These are phyloP conservation scores for Lottia scabra DNA, from an alignment of 2,888 invertebrate genomes.

Conservation along the genomic window DNA sequence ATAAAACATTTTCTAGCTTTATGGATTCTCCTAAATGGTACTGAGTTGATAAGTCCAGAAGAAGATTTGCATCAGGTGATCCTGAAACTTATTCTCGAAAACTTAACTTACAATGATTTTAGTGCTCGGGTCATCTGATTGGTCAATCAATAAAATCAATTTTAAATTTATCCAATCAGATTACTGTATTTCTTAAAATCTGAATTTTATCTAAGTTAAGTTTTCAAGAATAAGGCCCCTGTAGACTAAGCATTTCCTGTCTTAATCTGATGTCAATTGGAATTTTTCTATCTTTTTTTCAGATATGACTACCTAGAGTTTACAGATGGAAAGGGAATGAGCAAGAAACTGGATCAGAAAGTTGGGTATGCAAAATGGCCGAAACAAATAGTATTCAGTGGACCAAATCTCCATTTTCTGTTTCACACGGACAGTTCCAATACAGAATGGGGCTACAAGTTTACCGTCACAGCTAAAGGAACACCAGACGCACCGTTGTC, in stretches of 20 bases:
- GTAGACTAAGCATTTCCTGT: background rate
- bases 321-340: conserved; percentile 62
- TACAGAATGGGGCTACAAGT: conserved; percentile 69
- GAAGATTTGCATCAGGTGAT: too few species aligned
- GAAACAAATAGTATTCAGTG: conserved; percentile 54
- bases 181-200: too few species aligned
- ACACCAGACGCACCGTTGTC: conserved; percentile 61
- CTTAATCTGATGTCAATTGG: background rate
- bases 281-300: background rate
- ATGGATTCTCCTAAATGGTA: too few species aligned
- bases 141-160: too few species aligned
- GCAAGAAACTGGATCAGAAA: conserved; percentile 64
- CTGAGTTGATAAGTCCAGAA: too few species aligned
- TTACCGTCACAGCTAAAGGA: conserved; percentile 66
- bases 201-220: too few species aligned
- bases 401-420: conserved; percentile 63
- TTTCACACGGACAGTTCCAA: conserved; percentile 68
- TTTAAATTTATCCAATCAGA: too few species aligned
- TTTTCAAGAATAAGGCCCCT: too few species aligned
- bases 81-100: too few species aligned
- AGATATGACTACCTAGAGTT: conserved; percentile 68
- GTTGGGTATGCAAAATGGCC: conserved; percentile 67
- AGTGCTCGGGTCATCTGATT: too few species aligned
- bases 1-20: too few species aligned
- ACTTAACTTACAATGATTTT: too few species aligned